Evolutionary conservation across 2,888 invertebrate genomes (phyloP), one percentile per base, ranked within the genome.

Genomic region (Meta bourneti): DNA sequence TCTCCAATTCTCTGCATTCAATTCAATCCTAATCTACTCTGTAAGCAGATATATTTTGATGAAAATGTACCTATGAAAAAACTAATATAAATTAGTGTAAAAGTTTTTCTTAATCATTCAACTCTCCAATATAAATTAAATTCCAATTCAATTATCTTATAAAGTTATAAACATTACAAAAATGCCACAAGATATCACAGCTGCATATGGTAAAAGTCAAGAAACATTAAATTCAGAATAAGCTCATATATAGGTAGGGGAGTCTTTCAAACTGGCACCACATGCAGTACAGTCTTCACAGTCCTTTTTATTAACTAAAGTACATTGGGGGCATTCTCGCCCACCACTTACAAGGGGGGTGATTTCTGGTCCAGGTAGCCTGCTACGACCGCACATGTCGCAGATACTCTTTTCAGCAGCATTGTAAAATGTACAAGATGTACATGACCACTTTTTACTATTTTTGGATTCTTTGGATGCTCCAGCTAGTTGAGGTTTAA

Each of bases 361-460:
- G 49, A 96, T 95, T 94, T 96, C 96, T 7, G 96, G 96, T 0
- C 96, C 96, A 79, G 94, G 94, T 78, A 94, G 94, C 87, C 95
- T 95, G 0, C 96, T 96, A 94, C 97, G 97, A 48, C 96, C 96
- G 94, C 97, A 97, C 96, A 97, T 97, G 93, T 97, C 97, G 94
- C 97, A 97, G 48, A 97, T 96, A 13, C 96, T 96, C 48, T 95
- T 94, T 0, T 94, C 94, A 0, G 94, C 94, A 4, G 95, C 95
- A 94, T 97, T 97, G 16, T 97, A 94, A 94, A 96, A 97, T 0
- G 97, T 97, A 95, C 97, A 97, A 0, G 96, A 96, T 0, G 95
- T 95, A 94, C 97, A 97, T 93, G 96, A 96, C 97, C 97, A 97
- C 92, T 90, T 91, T 70, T 91, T 91, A 19, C 48, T 11, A 81